A percentile compares a stretch with the other conserved stretches of the same genome.
These are phyloP conservation scores for Synanthedon myopaeformis DNA, from an alignment of 2,888 invertebrate genomes.

Conservation along the genomic window DNA sequence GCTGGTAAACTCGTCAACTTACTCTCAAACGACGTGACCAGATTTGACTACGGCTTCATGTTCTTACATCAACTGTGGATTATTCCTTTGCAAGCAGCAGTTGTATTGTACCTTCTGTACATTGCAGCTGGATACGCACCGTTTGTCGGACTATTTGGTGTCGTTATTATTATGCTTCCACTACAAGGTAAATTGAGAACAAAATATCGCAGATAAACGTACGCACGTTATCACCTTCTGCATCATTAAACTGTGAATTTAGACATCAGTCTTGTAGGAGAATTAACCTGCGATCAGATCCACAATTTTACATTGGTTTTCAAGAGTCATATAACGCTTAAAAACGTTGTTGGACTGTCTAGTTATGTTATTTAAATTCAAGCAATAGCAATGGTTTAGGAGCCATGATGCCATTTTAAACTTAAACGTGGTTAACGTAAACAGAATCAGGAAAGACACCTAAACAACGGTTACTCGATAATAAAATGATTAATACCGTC, in stretches of 20 bases:
- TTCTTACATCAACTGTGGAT: conserved; percentile 84
- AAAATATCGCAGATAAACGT: background rate
- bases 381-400: too few relatives aligned
- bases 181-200: conserved; percentile 41
- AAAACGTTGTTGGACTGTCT: too few relatives aligned
- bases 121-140: conserved; percentile 45
- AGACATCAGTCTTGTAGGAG: too few relatives aligned
- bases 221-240: background rate
- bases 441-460: too few relatives aligned
- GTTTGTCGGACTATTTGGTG: conserved; percentile 46
- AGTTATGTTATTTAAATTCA: too few relatives aligned
- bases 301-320: too few relatives aligned
- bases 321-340: too few relatives aligned
- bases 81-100: conserved; percentile 77
- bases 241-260: background rate
- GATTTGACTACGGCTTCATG: conserved; percentile 80
- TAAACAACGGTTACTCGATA: too few relatives aligned
- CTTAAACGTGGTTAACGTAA: too few relatives aligned
- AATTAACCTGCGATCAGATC: too few relatives aligned
- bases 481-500: too few relatives aligned
- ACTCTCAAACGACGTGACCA: conserved; percentile 84
- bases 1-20: conserved; percentile 86
- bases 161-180: conserved; percentile 70
- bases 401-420: too few relatives aligned
- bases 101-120: conserved; percentile 54